Evolutionary conservation across 2,113 vertebrate genomes (phyloP).

Genomic region (Cygnus atratus): DNA sequence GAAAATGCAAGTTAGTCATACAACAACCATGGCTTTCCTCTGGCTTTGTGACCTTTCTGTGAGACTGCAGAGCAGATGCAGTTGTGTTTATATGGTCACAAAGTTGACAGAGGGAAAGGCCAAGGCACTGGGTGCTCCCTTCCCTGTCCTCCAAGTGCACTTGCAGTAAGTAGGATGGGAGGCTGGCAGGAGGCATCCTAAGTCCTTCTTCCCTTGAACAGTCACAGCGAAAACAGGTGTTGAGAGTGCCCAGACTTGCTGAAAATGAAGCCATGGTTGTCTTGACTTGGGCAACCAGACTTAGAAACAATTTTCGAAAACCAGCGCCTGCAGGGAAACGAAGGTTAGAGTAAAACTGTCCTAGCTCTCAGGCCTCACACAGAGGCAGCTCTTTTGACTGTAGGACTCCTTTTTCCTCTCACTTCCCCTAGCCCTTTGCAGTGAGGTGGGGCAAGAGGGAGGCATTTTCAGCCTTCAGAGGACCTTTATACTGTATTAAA

Average conservation of each 20-base stretch:
- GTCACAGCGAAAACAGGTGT: constrained; percentile 21
- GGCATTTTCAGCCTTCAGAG: constrained; percentile 48
- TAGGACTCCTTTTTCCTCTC: not conserved
- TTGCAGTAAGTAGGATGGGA: not conserved
- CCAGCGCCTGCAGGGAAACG: not conserved
- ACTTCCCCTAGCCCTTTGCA: not conserved
- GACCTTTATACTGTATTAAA: constrained; percentile 62
- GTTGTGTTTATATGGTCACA: not conserved
- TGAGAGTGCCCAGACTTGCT: not conserved
- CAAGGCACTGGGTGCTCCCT: not conserved
- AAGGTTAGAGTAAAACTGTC: not conserved
- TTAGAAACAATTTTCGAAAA: constrained; percentile 32
- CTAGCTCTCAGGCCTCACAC: constrained; percentile 46
- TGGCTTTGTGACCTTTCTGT: not conserved
- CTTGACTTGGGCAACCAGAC: constrained; percentile 12
- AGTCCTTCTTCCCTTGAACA: not conserved
- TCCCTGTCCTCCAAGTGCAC: not conserved
- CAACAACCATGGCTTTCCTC: not conserved
- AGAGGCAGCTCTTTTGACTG: constrained; percentile 25
- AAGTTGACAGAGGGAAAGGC: not conserved
- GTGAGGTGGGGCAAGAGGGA: constrained; percentile 6
- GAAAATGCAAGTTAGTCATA: not conserved
- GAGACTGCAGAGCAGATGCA: not conserved
- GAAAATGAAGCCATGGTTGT: constrained; percentile 31
- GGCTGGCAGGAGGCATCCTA: constrained; percentile 1